These are phyloP conservation scores for Sthenelais limicola DNA, from an alignment of 2,888 invertebrate genomes.

Conservation along the genomic window DNA sequence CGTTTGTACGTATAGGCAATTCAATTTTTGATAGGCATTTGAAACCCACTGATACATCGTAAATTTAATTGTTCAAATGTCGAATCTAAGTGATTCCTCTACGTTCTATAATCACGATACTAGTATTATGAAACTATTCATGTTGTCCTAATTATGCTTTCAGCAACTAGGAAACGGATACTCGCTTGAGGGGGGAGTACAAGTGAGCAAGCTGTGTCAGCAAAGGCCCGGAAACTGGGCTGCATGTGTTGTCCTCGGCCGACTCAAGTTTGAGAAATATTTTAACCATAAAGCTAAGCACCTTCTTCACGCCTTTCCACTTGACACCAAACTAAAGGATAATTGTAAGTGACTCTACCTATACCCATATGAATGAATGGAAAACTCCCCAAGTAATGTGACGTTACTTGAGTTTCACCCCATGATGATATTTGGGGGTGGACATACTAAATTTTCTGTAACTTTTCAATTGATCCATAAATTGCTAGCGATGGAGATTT, in stretches of 20 bases:
- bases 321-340: constrained; percentile 67
- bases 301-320: constrained; percentile 70
- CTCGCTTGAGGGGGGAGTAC: constrained; percentile 62
- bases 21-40: no score
- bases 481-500: no score
- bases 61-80: no score
- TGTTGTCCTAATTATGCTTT: no score
- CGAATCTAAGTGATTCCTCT: no score
- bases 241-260: constrained; percentile 66
- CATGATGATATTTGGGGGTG: constrained; percentile 5
- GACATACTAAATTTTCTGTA: no score
- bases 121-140: no score
- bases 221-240: constrained; percentile 59
- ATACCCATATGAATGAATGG: neutral
- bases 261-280: constrained; percentile 72
- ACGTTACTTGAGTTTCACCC: neutral
- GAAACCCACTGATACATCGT: no score
- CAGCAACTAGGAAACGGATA: constrained; percentile 58
- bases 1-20: no score
- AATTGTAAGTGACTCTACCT: constrained; percentile 70
- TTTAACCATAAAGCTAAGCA: constrained; percentile 72
- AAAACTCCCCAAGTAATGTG: neutral
- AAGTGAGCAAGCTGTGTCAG: constrained; percentile 60
- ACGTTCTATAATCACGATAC: no score
- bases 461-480: no score